Evolutionary conservation across 2,888 invertebrate species (phyloP).

Genomic region (Drosophila nr. perissopoda): DNA sequence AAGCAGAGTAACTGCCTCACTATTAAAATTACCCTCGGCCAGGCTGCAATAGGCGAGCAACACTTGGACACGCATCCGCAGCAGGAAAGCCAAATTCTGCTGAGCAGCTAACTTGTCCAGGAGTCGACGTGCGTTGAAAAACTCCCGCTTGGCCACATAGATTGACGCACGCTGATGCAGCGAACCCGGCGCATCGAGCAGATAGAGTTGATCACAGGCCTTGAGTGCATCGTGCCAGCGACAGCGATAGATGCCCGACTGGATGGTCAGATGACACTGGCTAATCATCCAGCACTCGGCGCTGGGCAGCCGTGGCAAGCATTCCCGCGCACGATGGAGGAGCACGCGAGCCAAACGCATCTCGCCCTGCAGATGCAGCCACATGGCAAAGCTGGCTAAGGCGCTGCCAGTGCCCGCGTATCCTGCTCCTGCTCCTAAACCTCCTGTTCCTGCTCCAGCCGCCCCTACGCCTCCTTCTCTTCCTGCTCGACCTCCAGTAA

Average conservation of each 20-base stretch:
- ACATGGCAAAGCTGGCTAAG: conserved; percentile 88
- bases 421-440: conserved; percentile 86
- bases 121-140: conserved; percentile 81
- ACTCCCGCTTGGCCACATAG: conserved; percentile 84
- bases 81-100: conserved; percentile 85
- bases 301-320: conserved; percentile 88
- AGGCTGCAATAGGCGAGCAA: conserved; percentile 89
- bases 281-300: conserved; percentile 89
- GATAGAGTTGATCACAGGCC: conserved; percentile 89
- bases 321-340: conserved; percentile 87
- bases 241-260: conserved; percentile 85
- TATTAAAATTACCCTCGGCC: conserved; percentile 85
- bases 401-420: conserved; percentile 90
- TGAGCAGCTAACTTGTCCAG: conserved; percentile 74
- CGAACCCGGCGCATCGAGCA: conserved; percentile 89
- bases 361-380: conserved; percentile 85
- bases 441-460: neutral
- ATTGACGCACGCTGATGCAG: conserved; percentile 86
- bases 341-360: conserved; percentile 87
- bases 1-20: conserved; percentile 87
- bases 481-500: neutral
- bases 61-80: conserved; percentile 88
- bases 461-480: neutral
- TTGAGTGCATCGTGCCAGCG: conserved; percentile 90
- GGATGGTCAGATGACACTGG: conserved; percentile 87